A percentile compares a stretch with the other conserved stretches of the same genome.
These are phyloP conservation scores for Carcharodon carcharias DNA, from an alignment of 2,797 vertebrate genomes.

Conservation along the genomic window DNA sequence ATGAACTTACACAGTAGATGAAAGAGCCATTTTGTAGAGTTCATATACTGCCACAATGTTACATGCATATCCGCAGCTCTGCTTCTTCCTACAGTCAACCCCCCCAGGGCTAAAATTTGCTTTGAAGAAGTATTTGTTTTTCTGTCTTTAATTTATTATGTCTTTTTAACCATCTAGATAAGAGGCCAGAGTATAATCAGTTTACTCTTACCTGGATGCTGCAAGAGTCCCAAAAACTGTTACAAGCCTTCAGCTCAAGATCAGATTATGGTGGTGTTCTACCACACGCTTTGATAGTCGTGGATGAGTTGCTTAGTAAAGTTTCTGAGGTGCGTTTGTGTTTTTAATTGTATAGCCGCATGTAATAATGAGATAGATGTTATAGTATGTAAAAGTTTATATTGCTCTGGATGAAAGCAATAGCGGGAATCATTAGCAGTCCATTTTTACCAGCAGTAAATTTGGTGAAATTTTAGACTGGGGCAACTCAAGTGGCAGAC, in stretches of 20 bases:
- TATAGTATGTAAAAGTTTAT: not conserved
- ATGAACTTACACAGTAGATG: not conserved
- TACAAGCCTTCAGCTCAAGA: conserved; percentile 59
- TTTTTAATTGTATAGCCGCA: not conserved
- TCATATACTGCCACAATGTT: not conserved
- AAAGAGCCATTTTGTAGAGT: not conserved
- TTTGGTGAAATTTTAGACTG: not conserved
- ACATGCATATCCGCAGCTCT: not conserved
- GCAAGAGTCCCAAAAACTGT: conserved; percentile 54
- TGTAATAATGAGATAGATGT: not conserved
- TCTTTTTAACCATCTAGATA: conserved; percentile 45
- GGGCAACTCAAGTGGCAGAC: not conserved
- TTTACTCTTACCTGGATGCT: conserved; percentile 48
- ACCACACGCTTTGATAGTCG: conserved; percentile 51
- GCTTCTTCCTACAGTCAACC: not conserved
- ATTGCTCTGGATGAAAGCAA: not conserved
- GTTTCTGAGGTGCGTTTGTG: conserved; percentile 51
- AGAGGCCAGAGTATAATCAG: conserved; percentile 45
- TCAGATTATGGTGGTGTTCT: conserved; percentile 61
- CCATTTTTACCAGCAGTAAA: not conserved
- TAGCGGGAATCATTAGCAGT: not conserved
- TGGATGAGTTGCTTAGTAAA: conserved; percentile 50
- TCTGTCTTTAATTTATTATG: not conserved
- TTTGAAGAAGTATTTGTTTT: not conserved
- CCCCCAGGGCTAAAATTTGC: not conserved